Percentiles rank a stretch among this genome's conserved stretches.
Evolutionary conservation across 1,140 invertebrate species (phyloP).

Genomic region (Gryllus bimaculatus): DNA sequence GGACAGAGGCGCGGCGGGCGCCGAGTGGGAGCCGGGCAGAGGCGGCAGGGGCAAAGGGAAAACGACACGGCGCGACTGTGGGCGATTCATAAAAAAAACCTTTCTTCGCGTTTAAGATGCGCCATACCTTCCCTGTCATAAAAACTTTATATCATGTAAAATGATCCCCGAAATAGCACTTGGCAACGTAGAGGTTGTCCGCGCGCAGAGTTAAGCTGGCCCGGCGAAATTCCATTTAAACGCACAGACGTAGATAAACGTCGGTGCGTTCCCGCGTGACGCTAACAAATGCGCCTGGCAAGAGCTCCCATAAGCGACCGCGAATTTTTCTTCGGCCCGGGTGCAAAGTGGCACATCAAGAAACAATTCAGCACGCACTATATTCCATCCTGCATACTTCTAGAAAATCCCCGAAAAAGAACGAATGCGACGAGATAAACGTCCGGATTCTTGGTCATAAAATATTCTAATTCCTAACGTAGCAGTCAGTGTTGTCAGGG

Average conservation of each 20-base stretch:
- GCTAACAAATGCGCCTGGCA: neutral
- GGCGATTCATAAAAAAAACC: neutral
- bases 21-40: neutral
- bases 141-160: neutral
- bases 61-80: neutral
- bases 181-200: neutral
- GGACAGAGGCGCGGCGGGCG: too few species aligned
- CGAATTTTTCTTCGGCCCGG: neutral
- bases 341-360: neutral
- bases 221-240: neutral
- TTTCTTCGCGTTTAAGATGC: slow-evolving; percentile 4
- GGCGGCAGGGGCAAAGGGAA: neutral
- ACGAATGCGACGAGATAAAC: neutral
- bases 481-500: too few species aligned
- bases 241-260: neutral
- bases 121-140: neutral
- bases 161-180: neutral
- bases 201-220: neutral
- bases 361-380: neutral
- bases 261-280: neutral
- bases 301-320: neutral
- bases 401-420: neutral
- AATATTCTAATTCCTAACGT: too few species aligned
- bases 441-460: too few species aligned
- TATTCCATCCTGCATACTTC: neutral